A percentile compares a stretch with the other conserved stretches of the same genome.
Evolutionary conservation across 2,888 invertebrate species (phyloP).

Genomic region (Cancer borealis): DNA sequence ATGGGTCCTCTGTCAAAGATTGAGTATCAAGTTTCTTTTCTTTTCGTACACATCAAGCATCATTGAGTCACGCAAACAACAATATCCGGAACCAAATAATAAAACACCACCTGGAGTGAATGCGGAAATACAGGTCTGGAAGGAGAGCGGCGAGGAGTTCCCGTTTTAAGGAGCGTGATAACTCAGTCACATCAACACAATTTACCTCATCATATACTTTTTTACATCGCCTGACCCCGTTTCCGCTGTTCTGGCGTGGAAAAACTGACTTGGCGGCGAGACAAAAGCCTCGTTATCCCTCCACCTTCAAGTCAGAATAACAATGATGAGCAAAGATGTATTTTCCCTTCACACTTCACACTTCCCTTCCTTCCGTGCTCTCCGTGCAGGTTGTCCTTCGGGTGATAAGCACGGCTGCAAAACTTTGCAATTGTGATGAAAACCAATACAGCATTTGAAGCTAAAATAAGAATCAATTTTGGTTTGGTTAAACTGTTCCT

Average conservation of each 20-base stretch:
- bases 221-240: slow-evolving; percentile 17
- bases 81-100: background rate
- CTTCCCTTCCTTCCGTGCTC: background rate
- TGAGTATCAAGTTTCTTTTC: background rate
- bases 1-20: background rate
- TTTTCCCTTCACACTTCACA: background rate
- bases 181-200: slow-evolving; percentile 37
- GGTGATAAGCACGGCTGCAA: background rate
- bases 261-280: too few species aligned
- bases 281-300: too few species aligned
- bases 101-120: background rate
- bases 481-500: background rate
- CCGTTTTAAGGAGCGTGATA: slow-evolving; percentile 38
- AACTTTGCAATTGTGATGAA: background rate
- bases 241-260: background rate
- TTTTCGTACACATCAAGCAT: background rate
- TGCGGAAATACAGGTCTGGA: background rate
- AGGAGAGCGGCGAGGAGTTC: background rate
- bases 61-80: background rate
- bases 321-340: too few species aligned
- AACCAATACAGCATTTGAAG: background rate
- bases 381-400: background rate
- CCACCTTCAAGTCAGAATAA: too few species aligned
- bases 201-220: slow-evolving; percentile 31
- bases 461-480: background rate